Conservation (phyloP, 2,797 vertebrate species). For the Psittacula echo region DNA sequence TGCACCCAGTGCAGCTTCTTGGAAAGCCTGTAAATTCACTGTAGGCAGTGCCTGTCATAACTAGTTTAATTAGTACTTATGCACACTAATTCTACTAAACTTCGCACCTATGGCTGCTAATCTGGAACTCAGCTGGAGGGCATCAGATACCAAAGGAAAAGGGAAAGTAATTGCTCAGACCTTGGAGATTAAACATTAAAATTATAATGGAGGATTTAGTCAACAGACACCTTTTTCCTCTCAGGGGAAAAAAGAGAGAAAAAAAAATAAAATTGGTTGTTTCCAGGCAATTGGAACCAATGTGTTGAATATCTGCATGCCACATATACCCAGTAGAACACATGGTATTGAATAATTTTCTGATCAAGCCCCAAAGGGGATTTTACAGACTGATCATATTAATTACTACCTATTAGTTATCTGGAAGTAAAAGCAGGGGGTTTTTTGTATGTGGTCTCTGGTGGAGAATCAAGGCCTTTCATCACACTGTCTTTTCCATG, state of each 20-base stretch:
- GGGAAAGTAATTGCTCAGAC: not conserved
- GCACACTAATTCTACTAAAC: slow-evolving; percentile 25
- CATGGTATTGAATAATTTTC: not conserved
- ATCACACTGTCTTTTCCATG: not conserved
- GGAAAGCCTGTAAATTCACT: not conserved
- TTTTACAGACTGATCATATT: not conserved
- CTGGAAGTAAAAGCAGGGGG: not conserved
- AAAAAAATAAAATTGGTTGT: not conserved
- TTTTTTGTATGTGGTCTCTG: not conserved
- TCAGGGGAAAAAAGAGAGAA: not conserved
- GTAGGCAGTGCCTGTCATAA: not conserved
- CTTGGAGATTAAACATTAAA: not conserved
- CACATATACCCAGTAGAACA: not conserved
- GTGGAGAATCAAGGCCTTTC: not conserved
- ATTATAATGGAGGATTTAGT: not conserved
- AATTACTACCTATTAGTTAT: not conserved
- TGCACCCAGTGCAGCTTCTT: not conserved
- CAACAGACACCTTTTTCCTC: not conserved
- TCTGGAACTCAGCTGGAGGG: not conserved
- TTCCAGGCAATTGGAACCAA: not conserved
- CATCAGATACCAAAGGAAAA: not conserved
- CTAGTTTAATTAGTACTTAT: slow-evolving; percentile 21
- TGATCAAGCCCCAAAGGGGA: not conserved
- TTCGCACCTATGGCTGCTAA: slow-evolving; percentile 3
- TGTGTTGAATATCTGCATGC: not conserved